A percentile compares a stretch with the other conserved stretches of the same genome.
phyloP scores from a whole-genome alignment of 2,113 vertebrate genomes.

The Euleptes europaea region DNA sequence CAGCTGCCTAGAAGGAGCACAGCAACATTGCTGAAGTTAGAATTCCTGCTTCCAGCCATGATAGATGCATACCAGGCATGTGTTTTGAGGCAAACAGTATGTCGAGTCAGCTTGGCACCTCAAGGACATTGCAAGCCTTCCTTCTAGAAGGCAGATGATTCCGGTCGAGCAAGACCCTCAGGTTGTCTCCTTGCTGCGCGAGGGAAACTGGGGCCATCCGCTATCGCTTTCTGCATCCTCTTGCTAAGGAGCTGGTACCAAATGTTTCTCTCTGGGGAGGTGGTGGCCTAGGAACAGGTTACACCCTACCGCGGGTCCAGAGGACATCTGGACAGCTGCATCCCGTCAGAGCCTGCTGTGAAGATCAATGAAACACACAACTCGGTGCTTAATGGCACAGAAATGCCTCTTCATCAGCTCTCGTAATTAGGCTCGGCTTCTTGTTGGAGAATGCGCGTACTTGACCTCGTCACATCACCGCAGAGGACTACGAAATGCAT shows the following conservation, averaged over 20 bases:
- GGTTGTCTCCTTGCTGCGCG: background rate
- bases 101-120: background rate
- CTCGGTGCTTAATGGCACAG: background rate
- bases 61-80: accelerated
- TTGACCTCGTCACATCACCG: background rate
- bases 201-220: background rate
- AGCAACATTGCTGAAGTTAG: background rate
- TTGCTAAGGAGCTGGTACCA: too few species aligned
- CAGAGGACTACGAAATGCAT: background rate
- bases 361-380: background rate
- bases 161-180: background rate
- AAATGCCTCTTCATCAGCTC: background rate
- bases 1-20: background rate
- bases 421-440: background rate
- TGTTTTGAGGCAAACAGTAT: background rate
- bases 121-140: background rate
- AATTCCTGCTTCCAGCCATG: background rate
- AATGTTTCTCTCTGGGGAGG: background rate
- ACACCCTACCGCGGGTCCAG: background rate
- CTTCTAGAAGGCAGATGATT: background rate
- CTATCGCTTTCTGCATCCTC: background rate
- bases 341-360: background rate
- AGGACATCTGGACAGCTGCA: background rate
- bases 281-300: background rate
- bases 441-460: background rate